phyloP scores from a whole-genome alignment of 2,113 vertebrate genomes.

The Cricetomys ansorgei region DNA sequence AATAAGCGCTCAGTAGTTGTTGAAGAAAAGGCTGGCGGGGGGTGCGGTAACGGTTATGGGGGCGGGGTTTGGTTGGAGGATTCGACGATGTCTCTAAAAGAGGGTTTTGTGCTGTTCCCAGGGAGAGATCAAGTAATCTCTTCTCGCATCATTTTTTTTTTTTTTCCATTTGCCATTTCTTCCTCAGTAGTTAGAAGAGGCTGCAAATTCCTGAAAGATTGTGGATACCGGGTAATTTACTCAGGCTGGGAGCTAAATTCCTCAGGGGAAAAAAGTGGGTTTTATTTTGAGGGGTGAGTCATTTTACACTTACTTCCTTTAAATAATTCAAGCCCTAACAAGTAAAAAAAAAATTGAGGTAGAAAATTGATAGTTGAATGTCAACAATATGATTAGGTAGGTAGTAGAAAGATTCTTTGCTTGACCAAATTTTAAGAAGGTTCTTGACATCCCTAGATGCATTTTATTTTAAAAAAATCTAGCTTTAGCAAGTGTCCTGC shows the following conservation, averaged over 20 bases:
- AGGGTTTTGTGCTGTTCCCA: background rate
- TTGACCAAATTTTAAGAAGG: background rate
- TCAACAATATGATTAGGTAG: background rate
- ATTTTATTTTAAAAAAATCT: background rate
- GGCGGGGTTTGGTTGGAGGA: background rate
- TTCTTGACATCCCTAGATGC: background rate
- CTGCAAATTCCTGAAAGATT: background rate
- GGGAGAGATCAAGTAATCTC: background rate
- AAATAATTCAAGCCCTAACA: background rate
- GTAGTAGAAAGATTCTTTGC: background rate
- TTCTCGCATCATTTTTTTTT: background rate
- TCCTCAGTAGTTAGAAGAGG: background rate
- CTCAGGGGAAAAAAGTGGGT: background rate
- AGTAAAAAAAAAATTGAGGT: slow-evolving; percentile 4
- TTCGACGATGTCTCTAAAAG: background rate
- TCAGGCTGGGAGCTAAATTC: background rate
- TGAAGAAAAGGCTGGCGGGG: background rate
- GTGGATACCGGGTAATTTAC: background rate
- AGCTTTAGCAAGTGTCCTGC: background rate
- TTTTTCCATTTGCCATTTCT: background rate
- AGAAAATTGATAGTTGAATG: background rate
- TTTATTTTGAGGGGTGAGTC: background rate
- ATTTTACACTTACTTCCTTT: background rate
- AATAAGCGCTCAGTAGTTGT: background rate
- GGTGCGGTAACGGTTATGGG: background rate